A percentile compares a stretch with the other conserved stretches of the same genome.
phyloP scores from a whole-genome alignment of 2,113 vertebrate genomes.

The Mystacornis crossleyi region DNA sequence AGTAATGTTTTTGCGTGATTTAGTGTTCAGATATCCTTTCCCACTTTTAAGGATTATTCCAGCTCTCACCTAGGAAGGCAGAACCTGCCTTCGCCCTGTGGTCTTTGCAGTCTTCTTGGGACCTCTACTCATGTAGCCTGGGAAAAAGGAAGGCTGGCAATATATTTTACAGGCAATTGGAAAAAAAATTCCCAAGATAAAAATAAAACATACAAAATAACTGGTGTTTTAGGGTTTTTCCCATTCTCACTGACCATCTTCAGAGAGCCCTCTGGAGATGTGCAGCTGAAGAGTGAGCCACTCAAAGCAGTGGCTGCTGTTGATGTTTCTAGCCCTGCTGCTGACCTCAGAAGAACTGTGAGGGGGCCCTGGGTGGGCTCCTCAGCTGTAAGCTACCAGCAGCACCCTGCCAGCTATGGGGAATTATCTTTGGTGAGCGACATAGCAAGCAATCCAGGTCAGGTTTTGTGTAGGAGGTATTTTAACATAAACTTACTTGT shows the following conservation, averaged over 20 bases:
- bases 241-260: not conserved
- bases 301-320: not conserved
- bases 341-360: not conserved
- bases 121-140: fast-evolving
- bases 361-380: not conserved
- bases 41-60: not conserved
- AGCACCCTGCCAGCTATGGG: not conserved
- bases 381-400: not conserved
- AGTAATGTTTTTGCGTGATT: not conserved
- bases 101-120: not conserved
- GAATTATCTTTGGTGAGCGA: not conserved
- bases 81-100: not conserved
- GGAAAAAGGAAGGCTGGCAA: not conserved
- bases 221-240: not conserved
- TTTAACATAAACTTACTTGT: not conserved
- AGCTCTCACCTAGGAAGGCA: not conserved
- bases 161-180: not conserved
- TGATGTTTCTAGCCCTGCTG: not conserved
- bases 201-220: not conserved
- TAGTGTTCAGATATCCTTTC: not conserved
- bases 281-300: not conserved
- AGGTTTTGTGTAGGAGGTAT: not conserved
- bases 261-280: not conserved
- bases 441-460: not conserved
- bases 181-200: not conserved